A percentile compares a stretch with the other conserved stretches of the same genome.
phyloP scores from a whole-genome alignment of 2,888 invertebrate species.

The Mesorhabditis spiculigera region DNA sequence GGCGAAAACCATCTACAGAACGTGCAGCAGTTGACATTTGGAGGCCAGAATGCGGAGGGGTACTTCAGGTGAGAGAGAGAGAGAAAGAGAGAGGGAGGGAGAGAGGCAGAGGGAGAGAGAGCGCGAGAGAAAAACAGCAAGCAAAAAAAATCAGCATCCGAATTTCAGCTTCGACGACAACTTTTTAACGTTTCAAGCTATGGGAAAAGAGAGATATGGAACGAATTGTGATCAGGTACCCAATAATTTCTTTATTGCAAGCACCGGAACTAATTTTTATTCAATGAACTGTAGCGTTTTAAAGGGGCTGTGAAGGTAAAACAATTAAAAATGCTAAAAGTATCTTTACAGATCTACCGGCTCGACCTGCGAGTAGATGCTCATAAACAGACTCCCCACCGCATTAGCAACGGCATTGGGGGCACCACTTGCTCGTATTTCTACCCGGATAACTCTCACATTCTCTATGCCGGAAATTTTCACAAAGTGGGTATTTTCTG shows the following conservation, averaged over 20 bases:
- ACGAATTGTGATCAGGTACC: slow-evolving; percentile 33
- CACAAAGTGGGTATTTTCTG: slow-evolving; percentile 11
- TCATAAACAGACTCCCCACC: slow-evolving; percentile 10
- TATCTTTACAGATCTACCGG: slow-evolving; percentile 14
- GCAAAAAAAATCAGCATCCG: no score
- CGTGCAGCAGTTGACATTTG: slow-evolving; percentile 40
- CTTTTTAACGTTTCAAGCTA: slow-evolving; percentile 37
- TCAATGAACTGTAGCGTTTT: neutral
- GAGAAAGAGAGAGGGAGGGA: neutral
- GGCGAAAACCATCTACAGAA: slow-evolving; percentile 17
- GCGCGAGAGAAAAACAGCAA: no score
- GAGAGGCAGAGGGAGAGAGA: neutral
- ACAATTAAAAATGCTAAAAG: neutral
- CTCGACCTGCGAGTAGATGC: slow-evolving; percentile 12
- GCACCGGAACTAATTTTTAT: neutral
- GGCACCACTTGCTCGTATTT: slow-evolving; percentile 42
- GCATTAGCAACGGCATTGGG: slow-evolving; percentile 33
- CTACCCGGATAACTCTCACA: slow-evolving; percentile 31
- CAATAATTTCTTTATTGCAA: neutral
- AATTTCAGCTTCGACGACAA: slow-evolving; percentile 36
- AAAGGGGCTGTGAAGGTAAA: neutral
- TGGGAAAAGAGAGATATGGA: slow-evolving; percentile 14
- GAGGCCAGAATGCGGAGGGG: slow-evolving; percentile 42
- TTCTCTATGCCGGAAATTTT: slow-evolving; percentile 43
- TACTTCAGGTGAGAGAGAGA: slow-evolving; percentile 30